Base-by-base conservation (phyloP, 2,888 invertebrate genomes). In the Clanis bilineata region DNA sequence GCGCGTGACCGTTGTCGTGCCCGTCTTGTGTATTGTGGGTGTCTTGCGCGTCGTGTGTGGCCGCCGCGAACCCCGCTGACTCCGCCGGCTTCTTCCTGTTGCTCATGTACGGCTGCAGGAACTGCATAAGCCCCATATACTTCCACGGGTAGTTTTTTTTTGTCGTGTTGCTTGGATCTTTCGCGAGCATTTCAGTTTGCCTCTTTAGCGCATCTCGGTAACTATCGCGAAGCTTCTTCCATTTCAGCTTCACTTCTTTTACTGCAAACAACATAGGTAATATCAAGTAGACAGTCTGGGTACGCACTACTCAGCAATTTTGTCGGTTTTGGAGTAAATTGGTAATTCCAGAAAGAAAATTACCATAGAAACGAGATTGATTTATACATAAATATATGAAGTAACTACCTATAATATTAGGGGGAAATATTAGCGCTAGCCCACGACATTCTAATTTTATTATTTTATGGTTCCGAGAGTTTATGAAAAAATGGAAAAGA, bases 151-250 rank as follows among this genome's bases (percentile, higher is more conserved):
- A 86, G 65, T 66, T 74, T 72, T 83, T 83, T 76, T 84, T 86
- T 64, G 71, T 68, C 28, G 72, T 61, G 63, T 68, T 68, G 65
- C 66, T 63, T 9, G 79, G 85, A 61, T 82, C 88, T 68, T 76
- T 76, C 58, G 88, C 80, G 64, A 80, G 65, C 85, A 83, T 79
- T 68, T 90, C 91, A 72, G 73, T 83, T 70, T 90, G 90, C 3
- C 91, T 79, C 73, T 90, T 90, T 28, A 91, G 78, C 38, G 91
- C 91, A 72, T 91, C 91, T 58, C 91, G 86, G 78, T 91, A 91
- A 71, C 90, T 89, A 77, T 91, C 91, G 23, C 91, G 86, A 12
- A 91, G 72, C 65, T 90, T 90, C 72, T 91, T 91, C 91, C 91
- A 91, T 73, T 90, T 90, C 58, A 88, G 63, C 68, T 91, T 91